A percentile compares a stretch with the other conserved stretches of the same genome.
These are phyloP conservation scores for Egretta garzetta DNA, from an alignment of 2,113 vertebrate species.

Conservation along the genomic window DNA sequence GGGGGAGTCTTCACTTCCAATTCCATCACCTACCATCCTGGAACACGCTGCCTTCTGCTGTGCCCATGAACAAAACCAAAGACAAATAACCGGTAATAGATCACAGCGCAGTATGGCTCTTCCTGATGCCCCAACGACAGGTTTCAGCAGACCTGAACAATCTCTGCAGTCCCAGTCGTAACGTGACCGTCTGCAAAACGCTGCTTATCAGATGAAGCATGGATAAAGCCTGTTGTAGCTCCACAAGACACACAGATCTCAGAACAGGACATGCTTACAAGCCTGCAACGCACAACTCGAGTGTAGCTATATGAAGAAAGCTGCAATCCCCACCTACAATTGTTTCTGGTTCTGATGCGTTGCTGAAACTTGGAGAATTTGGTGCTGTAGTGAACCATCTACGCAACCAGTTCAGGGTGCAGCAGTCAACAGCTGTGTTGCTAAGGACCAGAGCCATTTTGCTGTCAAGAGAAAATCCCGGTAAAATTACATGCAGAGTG, in stretches of 20 bases:
- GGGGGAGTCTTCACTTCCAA: neutral
- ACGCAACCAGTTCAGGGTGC: fast-evolving
- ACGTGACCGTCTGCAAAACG: fast-evolving
- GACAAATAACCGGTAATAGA: fast-evolving
- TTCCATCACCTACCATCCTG: neutral
- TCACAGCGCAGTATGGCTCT: neutral
- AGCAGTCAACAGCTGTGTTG: neutral
- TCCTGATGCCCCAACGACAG: neutral
- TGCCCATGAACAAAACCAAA: neutral
- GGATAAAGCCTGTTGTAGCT: neutral
- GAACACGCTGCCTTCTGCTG: neutral
- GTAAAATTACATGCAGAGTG: neutral
- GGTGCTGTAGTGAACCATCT: neutral
- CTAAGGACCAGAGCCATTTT: neutral
- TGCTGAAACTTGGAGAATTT: neutral
- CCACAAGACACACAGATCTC: neutral
- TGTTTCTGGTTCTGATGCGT: neutral
- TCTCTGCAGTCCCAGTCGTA: neutral
- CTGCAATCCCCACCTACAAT: neutral
- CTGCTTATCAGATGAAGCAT: neutral
- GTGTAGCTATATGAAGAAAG: neutral
- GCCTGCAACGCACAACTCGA: fast-evolving
- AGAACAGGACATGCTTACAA: neutral
- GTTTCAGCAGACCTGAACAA: neutral
- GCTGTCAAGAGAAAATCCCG: neutral